Evolutionary conservation across 1,140 invertebrate genomes (phyloP).

Genomic region (Drosophila virilis): DNA sequence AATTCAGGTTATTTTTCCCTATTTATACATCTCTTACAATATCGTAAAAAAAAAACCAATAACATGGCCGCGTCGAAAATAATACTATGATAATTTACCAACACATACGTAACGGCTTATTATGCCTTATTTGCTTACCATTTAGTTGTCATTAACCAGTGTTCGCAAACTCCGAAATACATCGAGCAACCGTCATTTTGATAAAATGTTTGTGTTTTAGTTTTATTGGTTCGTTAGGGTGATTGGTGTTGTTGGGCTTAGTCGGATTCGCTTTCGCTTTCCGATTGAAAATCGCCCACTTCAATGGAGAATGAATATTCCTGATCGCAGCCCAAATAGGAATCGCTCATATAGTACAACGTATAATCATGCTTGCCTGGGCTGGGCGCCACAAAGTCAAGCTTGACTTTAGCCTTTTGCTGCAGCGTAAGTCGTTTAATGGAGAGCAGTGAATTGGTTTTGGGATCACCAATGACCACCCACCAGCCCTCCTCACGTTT

Average conservation of each 20-base stretch:
- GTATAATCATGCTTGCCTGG: slow-evolving; percentile 95
- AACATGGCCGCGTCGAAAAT: background rate
- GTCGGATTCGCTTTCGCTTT: slow-evolving; percentile 86
- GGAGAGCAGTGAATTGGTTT: slow-evolving; percentile 96
- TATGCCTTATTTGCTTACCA: background rate
- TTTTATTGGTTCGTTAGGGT: slow-evolving; percentile 5
- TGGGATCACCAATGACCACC: slow-evolving; percentile 99
- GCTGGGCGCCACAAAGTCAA: slow-evolving; percentile 97
- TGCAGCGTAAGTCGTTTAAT: slow-evolving; percentile 98
- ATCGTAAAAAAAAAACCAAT: background rate
- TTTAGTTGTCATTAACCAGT: background rate
- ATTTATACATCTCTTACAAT: slow-evolving; percentile 1
- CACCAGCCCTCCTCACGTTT: slow-evolving; percentile 99
- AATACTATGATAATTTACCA: background rate
- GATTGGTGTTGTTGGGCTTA: slow-evolving; percentile 44
- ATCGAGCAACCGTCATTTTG: background rate
- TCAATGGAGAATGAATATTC: slow-evolving; percentile 95
- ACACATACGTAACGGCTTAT: background rate
- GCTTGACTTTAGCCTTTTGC: slow-evolving; percentile 96
- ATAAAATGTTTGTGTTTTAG: slow-evolving; percentile 32
- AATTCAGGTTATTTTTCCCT: background rate
- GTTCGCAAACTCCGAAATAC: slow-evolving; percentile 13
- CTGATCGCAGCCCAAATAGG: slow-evolving; percentile 99
- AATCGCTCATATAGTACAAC: slow-evolving; percentile 99
- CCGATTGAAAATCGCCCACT: slow-evolving; percentile 89